Base-by-base conservation (phyloP, 2,797 vertebrate species). In the Fundulus diaphanus region DNA sequence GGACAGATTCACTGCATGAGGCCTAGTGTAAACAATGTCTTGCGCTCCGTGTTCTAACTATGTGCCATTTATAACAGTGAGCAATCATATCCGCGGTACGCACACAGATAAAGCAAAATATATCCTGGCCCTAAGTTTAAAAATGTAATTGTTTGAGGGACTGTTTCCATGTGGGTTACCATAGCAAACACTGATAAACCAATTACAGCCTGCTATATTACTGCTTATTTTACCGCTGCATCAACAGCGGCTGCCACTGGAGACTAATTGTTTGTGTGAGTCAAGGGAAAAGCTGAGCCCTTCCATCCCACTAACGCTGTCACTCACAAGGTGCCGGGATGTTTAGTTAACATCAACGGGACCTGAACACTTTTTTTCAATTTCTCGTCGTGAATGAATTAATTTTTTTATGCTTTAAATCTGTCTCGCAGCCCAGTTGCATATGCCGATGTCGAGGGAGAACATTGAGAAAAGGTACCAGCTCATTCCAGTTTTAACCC, bases 1-100 rank as follows among this genome's bases (percentile, higher is more conserved):
- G 94, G 95, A 96, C 95, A 95, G 94, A 95, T 95, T 94, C 94
- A 91, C 94, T 83, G 90, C 93, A 91, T 95, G 94, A 92, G 95
- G 94, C 94, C 94, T 61, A 94, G 92, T 92, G 94, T 95, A 96
- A 96, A 96, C 95, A 96, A 93, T 92, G 94, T 93, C 90, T 94
- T 93, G 94, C 92, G 92, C 94, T 93, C 92, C 72, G 81, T 82
- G 89, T 80, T 89, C 92, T 94, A 94, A 95, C 93, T 94, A 93
- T 92, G 93, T 91, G 92, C 93, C 95, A 95, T 96, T 96, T 96
- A 95, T 95, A 95, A 95, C 92, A 90, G 90, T 86, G 91, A 94
- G 93, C 93, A 92, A 95, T 95, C 92, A 90, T 90, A 93, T 89
- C 91, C 90, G 86, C 88, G 22, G 82, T 82, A 82, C 85, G 85